These are phyloP conservation scores for Bubo scandiacus DNA, from an alignment of 2,113 vertebrate species.

Conservation along the genomic window DNA sequence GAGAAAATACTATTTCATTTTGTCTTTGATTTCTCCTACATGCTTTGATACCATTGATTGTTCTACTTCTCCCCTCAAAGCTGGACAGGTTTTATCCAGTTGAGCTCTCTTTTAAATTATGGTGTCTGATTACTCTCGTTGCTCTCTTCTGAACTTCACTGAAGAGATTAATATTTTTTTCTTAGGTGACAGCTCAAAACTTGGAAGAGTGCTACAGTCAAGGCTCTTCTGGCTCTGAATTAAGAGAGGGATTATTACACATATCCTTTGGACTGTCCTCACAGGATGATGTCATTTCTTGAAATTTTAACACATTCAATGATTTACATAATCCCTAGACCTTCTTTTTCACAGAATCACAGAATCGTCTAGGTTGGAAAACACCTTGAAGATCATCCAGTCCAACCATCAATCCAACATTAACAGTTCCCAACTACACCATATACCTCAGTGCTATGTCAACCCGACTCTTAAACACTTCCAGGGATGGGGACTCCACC, in stretches of 20 bases:
- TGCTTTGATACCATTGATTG: background rate
- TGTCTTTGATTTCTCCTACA: background rate
- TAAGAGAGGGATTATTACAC: background rate
- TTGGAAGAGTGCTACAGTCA: background rate
- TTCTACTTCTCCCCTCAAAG: background rate
- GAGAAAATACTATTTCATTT: background rate
- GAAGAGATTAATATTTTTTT: background rate
- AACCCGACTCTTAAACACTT: too few relatives aligned
- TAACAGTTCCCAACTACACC: too few relatives aligned
- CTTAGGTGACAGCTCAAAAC: background rate
- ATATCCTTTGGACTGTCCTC: background rate
- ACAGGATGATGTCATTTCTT: background rate
- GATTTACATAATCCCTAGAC: background rate
- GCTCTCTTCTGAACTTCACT: background rate
- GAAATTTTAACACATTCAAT: background rate
- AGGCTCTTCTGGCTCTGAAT: background rate
- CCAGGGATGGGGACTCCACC: too few relatives aligned
- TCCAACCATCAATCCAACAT: too few relatives aligned
- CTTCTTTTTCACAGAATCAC: background rate
- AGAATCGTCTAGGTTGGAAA: too few relatives aligned
- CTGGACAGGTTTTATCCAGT: background rate
- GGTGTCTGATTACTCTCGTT: background rate
- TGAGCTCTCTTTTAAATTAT: background rate
- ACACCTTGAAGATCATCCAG: too few relatives aligned
- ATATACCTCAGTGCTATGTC: too few relatives aligned